phyloP scores from a whole-genome alignment of 92 coral and sea anemone species.

The Siderastrea radians region DNA sequence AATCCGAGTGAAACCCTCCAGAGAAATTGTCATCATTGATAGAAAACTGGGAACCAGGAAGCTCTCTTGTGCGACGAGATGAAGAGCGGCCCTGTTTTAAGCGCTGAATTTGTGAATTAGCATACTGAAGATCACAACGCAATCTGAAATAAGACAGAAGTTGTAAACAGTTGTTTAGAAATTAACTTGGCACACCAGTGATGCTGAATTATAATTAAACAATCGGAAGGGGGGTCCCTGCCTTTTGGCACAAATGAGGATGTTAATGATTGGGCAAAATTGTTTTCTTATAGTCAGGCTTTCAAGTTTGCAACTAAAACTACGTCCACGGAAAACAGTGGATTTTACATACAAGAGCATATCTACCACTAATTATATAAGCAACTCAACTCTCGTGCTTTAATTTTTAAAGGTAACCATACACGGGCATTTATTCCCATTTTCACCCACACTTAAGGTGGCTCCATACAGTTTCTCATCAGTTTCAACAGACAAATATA shows the following conservation, averaged over 20 bases:
- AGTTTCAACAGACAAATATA: too few relatives aligned
- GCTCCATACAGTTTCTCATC: too few relatives aligned
- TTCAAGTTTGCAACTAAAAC: too few relatives aligned
- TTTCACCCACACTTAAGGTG: too few relatives aligned
- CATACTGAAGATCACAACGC: slow-evolving; percentile 94
- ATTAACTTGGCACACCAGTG: background rate
- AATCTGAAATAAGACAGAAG: slow-evolving; percentile 64
- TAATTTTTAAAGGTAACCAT: too few relatives aligned
- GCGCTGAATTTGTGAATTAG: slow-evolving; percentile 95
- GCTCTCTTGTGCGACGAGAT: slow-evolving; percentile 83
- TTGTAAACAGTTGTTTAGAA: background rate
- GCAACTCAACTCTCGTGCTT: background rate
- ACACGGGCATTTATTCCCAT: too few relatives aligned
- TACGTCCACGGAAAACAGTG: too few relatives aligned
- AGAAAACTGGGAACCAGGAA: slow-evolving; percentile 71
- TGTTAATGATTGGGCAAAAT: too few relatives aligned
- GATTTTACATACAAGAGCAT: background rate
- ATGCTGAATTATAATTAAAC: background rate
- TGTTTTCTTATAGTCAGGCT: too few relatives aligned
- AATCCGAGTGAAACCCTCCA: slow-evolving; percentile 76
- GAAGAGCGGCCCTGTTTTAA: slow-evolving; percentile 95
- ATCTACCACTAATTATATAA: background rate
- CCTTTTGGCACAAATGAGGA: too few relatives aligned
- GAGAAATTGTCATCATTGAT: slow-evolving; percentile 70
- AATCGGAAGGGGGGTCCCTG: too few relatives aligned